These are phyloP conservation scores for Takifugu rubripes DNA, from an alignment of 2,797 vertebrate species.

Conservation along the genomic window DNA sequence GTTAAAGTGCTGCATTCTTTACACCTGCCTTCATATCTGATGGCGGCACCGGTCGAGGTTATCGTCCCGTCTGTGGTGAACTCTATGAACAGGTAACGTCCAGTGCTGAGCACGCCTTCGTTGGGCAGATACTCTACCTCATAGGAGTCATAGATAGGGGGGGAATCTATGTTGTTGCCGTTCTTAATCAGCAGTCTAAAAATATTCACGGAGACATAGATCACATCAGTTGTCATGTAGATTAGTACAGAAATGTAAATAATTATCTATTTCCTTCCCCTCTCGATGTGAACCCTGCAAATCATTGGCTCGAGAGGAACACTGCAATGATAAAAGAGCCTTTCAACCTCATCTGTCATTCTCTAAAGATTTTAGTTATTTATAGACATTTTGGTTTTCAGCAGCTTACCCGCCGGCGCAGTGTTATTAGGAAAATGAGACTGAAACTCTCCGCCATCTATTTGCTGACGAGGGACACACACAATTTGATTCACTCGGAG, in stretches of 20 bases:
- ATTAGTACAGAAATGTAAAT: conserved; percentile 60
- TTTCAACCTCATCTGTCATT: conserved; percentile 51
- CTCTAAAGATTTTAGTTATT: conserved; percentile 53
- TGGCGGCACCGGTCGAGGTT: conserved; percentile 87
- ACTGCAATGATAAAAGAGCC: conserved; percentile 52
- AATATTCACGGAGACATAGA: background rate
- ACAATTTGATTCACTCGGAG: background rate
- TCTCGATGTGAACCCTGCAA: conserved; percentile 36
- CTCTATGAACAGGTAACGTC: conserved; percentile 87
- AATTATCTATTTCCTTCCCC: conserved; percentile 48
- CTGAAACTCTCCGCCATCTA: conserved; percentile 25
- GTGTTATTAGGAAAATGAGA: conserved; percentile 38
- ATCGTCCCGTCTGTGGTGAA: conserved; percentile 89
- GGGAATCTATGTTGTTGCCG: conserved; percentile 90
- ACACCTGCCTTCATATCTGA: conserved; percentile 89
- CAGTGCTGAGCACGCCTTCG: conserved; percentile 88
- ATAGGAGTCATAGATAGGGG: conserved; percentile 91
- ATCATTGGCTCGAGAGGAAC: conserved; percentile 55
- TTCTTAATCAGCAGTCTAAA: conserved; percentile 92
- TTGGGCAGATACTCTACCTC: conserved; percentile 97
- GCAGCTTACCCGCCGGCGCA: conserved; percentile 28
- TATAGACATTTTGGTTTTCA: conserved; percentile 35
- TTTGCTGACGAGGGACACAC: conserved; percentile 23
- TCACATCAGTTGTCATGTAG: conserved; percentile 33
- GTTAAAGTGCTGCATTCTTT: background rate